Evolutionary conservation across 1,140 invertebrate genomes (phyloP), one percentile per base, ranked within the genome.

Genomic region (Drosophila mayri): DNA sequence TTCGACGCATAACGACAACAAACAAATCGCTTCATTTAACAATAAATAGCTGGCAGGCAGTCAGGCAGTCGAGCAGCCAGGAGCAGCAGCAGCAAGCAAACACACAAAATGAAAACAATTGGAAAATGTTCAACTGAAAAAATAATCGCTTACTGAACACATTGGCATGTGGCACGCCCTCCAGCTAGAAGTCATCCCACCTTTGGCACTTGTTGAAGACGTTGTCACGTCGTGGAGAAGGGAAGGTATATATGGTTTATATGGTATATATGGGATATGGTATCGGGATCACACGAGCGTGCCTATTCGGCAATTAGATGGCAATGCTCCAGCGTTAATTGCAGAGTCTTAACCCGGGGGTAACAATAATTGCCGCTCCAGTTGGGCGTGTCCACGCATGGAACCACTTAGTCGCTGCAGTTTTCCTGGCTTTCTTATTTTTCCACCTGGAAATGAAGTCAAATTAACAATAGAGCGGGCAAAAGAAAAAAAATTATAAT

Each of bases 21-120:
- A 90, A 90, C 85, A 90, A 90, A 90, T 81, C 85, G 86, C 85
- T 90, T 90, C 85, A 90, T 90, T 90, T 90, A 90, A 90, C 85
- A 85, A 90, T 90, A 90, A 90, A 88, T 90, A 88, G 85, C 85
- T 90, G 85, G 43, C 70, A 84, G 85, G 47, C 47, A 30, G 46
- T n/a, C 47, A 32, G 47, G 4, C 41, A 43, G 41, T 9, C 9
- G 28, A 28, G 28, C 28, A 25, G 25, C 25, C 40, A 18, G 8
- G 11, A 37, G 32, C 10, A 11, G 43, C 46, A 25, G 47, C 25
- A 11, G n/a, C 47, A 67, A 79, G 70, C 72, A 80, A 83, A 60
- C 60, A 75, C 40, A 35, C 22, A 22, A 54, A 79, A 68, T 79
- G 50, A 83, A 83, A 87, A 88, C 84, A 83, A 87, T 88, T 82